A percentile compares a stretch with the other conserved stretches of the same genome.
phyloP scores from a whole-genome alignment of 2,888 invertebrate species.

The Stegana nigrithorax region DNA sequence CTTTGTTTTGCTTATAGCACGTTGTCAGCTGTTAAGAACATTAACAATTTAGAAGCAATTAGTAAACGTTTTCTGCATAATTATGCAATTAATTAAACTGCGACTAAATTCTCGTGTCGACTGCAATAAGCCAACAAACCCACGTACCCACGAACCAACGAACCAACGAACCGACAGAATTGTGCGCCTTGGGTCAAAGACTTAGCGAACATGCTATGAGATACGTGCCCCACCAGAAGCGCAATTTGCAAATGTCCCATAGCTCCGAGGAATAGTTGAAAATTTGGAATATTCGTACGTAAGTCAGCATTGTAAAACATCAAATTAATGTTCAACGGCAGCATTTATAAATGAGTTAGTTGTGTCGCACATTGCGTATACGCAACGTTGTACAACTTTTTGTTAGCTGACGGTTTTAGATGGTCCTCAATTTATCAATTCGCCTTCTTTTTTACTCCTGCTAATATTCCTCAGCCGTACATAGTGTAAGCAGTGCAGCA shows the following conservation, averaged over 20 bases:
- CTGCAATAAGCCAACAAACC: too few relatives aligned
- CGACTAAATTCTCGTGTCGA: background rate
- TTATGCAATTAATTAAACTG: background rate
- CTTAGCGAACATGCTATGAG: too few relatives aligned
- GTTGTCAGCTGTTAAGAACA: slow-evolving; percentile 44
- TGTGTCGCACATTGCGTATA: background rate
- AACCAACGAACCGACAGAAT: too few relatives aligned
- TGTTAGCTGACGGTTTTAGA: background rate
- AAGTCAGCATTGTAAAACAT: background rate
- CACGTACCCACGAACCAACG: too few relatives aligned
- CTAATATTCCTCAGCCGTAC: too few relatives aligned
- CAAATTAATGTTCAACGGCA: slow-evolving; percentile 1
- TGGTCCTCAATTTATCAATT: background rate
- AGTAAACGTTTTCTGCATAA: slow-evolving; percentile 32
- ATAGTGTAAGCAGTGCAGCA: too few relatives aligned
- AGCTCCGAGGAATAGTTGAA: background rate
- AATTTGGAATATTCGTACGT: background rate
- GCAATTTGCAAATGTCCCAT: too few relatives aligned
- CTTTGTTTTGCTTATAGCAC: slow-evolving; percentile 10
- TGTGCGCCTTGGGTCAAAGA: too few relatives aligned
- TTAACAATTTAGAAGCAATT: slow-evolving; percentile 53
- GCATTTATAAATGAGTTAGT: slow-evolving; percentile 3
- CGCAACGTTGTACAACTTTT: background rate
- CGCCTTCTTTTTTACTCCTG: too few relatives aligned
- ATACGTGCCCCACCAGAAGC: too few relatives aligned